These are phyloP conservation scores for Acrossocheilus fasciatus DNA, from an alignment of 2,797 vertebrate genomes.

Conservation along the genomic window DNA sequence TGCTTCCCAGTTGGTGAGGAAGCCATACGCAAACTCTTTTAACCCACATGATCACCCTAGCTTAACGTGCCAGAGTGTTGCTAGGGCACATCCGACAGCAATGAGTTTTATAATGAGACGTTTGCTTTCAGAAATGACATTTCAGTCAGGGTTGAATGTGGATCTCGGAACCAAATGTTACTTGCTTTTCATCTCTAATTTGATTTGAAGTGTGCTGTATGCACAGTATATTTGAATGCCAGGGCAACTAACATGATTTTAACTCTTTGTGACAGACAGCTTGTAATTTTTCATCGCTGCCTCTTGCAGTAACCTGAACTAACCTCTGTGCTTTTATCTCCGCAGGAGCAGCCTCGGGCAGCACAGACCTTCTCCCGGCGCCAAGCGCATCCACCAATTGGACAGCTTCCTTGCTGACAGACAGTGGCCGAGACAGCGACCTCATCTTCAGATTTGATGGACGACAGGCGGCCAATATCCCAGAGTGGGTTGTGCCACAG, in stretches of 20 bases:
- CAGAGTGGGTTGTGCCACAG: conserved; percentile 90
- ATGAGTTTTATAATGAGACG: conserved; percentile 33
- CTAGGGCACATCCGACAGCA: background rate
- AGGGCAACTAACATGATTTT: conserved; percentile 39
- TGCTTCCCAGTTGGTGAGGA: background rate
- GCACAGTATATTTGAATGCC: conserved; percentile 37
- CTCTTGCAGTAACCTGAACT: conserved; percentile 33
- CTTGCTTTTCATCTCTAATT: conserved; percentile 47
- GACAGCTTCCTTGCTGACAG: conserved; percentile 89
- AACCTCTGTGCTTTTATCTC: conserved; percentile 38
- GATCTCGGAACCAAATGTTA: conserved; percentile 43
- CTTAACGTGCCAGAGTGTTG: background rate
- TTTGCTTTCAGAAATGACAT: conserved; percentile 41
- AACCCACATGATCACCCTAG: background rate
- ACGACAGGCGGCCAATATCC: conserved; percentile 91
- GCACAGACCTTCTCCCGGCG: conserved; percentile 92
- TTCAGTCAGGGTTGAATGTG: conserved; percentile 41
- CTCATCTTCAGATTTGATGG: conserved; percentile 95
- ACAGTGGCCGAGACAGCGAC: conserved; percentile 85
- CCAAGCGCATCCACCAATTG: conserved; percentile 87
- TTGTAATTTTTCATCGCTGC: conserved; percentile 24
- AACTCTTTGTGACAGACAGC: conserved; percentile 42
- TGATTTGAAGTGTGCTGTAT: conserved; percentile 32
- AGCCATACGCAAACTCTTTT: background rate
- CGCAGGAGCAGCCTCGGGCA: conserved; percentile 92